Conservation (phyloP, 2,113 vertebrate genomes). For the Madoqua kirkii region DNA sequence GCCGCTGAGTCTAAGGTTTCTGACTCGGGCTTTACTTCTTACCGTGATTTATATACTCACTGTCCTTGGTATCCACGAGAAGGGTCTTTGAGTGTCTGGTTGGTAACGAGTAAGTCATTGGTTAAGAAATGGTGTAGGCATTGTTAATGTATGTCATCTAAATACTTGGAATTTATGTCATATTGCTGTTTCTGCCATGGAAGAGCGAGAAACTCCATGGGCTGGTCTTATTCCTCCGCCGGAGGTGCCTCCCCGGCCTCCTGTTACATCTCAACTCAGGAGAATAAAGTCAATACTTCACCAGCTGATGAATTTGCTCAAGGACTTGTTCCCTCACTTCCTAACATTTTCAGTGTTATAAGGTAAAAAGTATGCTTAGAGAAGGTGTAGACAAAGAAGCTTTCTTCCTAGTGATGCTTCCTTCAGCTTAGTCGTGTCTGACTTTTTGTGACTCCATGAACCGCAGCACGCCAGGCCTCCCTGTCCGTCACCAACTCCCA, state of each 20-base stretch:
- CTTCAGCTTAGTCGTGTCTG: too few relatives aligned
- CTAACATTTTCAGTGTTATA: not conserved
- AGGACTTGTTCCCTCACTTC: not conserved
- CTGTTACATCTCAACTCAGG: not conserved
- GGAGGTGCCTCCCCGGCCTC: accelerated
- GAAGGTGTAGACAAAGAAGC: not conserved
- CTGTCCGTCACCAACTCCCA: too few relatives aligned
- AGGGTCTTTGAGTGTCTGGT: not conserved
- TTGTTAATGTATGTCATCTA: not conserved
- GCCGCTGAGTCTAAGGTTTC: not conserved
- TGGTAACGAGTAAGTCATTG: not conserved
- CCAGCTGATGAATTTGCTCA: not conserved
- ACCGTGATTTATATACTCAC: not conserved
- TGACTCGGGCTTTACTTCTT: not conserved
- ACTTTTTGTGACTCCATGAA: too few relatives aligned
- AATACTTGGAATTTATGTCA: not conserved
- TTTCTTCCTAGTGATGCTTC: not conserved
- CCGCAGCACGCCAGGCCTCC: too few relatives aligned
- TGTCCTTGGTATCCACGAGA: not conserved
- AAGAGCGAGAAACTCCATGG: not conserved
- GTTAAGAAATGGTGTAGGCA: not conserved
- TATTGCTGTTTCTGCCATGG: not conserved
- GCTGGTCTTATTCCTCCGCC: not conserved
- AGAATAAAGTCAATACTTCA: not conserved
- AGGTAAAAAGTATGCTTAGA: not conserved